Percentiles rank a stretch among this genome's conserved stretches.
These are phyloP conservation scores for Turritopsis rubra DNA, from an alignment of 30 jellyfish, hydroid and myxozoan genomes.

Conservation along the genomic window DNA sequence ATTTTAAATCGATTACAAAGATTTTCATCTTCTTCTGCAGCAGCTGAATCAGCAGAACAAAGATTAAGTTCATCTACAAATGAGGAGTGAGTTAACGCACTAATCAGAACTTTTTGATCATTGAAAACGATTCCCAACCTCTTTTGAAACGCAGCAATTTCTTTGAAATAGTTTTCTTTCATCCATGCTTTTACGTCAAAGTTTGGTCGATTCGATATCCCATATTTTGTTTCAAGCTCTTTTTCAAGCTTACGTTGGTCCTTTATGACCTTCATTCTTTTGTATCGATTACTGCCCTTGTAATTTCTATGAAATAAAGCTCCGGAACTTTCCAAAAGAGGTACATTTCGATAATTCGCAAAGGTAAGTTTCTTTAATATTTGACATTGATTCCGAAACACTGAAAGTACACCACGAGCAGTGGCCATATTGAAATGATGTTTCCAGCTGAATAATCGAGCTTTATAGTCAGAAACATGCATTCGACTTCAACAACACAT, in stretches of 20 bases:
- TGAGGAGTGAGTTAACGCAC: slow-evolving; percentile 73
- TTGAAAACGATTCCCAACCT: slow-evolving; percentile 50
- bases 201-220: slow-evolving; percentile 21
- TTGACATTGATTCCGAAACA: not conserved
- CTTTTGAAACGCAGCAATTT: slow-evolving; percentile 59
- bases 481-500: not conserved
- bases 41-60: not conserved
- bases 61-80: slow-evolving; percentile 39
- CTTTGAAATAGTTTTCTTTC: slow-evolving; percentile 58
- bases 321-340: not conserved
- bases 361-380: not conserved
- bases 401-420: not conserved
- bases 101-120: slow-evolving; percentile 32
- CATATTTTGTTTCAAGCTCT: slow-evolving; percentile 30
- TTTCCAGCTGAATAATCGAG: not conserved
- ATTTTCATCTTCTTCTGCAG: slow-evolving; percentile 5
- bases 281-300: slow-evolving; percentile 86
- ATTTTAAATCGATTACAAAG: not conserved
- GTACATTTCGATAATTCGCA: not conserved
- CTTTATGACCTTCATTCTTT: slow-evolving; percentile 38
- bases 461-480: not conserved
- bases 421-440: not conserved
- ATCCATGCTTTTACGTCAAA: slow-evolving; percentile 54
- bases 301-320: slow-evolving; percentile 31
- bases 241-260: slow-evolving; percentile 31